Conservation (phyloP, 2,888 invertebrate species). For the Drosophila diplacantha region DNA sequence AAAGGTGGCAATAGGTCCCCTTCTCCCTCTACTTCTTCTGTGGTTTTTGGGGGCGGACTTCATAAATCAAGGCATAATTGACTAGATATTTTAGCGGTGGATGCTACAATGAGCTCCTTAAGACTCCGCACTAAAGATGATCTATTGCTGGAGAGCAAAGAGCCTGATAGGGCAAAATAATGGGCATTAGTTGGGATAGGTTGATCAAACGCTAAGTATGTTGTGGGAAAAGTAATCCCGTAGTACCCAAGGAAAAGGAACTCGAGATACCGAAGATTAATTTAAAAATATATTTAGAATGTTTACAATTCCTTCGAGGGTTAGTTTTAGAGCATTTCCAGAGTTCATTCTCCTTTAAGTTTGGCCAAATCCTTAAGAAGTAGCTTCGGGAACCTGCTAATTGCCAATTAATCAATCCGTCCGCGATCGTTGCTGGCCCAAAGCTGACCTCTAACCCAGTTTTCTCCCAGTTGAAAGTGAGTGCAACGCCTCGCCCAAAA, state of each 20-base stretch:
- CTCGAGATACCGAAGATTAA: neutral
- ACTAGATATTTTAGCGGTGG: slow-evolving; percentile 27
- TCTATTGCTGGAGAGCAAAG: slow-evolving; percentile 6
- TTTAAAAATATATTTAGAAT: neutral
- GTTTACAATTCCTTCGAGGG: neutral
- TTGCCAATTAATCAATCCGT: slow-evolving; percentile 1
- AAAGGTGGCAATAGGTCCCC: slow-evolving; percentile 57
- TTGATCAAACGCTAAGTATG: neutral
- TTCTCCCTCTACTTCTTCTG: neutral
- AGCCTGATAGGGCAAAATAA: neutral
- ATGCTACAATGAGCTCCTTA: slow-evolving; percentile 2
- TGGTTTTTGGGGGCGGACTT: slow-evolving; percentile 7
- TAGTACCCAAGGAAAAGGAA: neutral
- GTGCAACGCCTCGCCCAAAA: slow-evolving; percentile 13
- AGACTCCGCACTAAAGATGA: slow-evolving; percentile 16
- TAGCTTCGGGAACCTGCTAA: neutral
- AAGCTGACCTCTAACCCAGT: slow-evolving; percentile 29
- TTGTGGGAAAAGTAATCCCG: neutral
- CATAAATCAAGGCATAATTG: slow-evolving; percentile 66
- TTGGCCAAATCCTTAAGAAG: neutral
- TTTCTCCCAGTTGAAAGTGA: slow-evolving; percentile 2
- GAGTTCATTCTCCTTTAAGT: neutral
- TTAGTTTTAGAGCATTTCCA: neutral
- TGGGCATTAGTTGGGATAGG: slow-evolving; percentile 6
- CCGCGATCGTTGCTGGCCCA: neutral